Conservation (phyloP, 1,140 invertebrate genomes). For the Zaprionus capensis region DNA sequence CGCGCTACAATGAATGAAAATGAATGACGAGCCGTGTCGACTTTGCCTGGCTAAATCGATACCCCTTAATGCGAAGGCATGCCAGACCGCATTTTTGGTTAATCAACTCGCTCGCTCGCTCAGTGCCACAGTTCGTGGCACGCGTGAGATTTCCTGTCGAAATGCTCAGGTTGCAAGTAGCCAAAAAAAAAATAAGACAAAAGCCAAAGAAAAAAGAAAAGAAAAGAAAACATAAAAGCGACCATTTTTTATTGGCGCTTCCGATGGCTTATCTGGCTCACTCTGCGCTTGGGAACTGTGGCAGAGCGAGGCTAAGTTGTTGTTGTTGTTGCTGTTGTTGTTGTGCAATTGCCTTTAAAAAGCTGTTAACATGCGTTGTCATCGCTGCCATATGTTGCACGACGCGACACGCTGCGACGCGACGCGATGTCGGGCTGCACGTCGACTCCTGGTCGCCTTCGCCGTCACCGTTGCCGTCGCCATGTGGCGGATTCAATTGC, state of each 20-base stretch:
- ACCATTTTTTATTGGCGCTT: slow-evolving; percentile 53
- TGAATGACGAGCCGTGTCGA: slow-evolving; percentile 50
- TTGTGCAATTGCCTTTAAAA: slow-evolving; percentile 80
- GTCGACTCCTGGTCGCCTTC: slow-evolving; percentile 19
- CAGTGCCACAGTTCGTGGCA: slow-evolving; percentile 50
- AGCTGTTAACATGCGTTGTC: slow-evolving; percentile 82
- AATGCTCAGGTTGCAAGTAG: slow-evolving; percentile 59
- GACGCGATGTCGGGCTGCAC: slow-evolving; percentile 11
- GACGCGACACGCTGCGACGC: slow-evolving; percentile 45
- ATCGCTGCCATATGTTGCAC: slow-evolving; percentile 82
- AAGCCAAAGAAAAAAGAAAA: slow-evolving; percentile 9
- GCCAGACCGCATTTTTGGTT: slow-evolving; percentile 79
- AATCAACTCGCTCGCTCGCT: slow-evolving; percentile 56
- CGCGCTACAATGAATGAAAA: slow-evolving; percentile 79
- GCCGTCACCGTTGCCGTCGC: not conserved
- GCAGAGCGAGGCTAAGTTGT: slow-evolving; percentile 32
- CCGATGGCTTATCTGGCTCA: slow-evolving; percentile 65
- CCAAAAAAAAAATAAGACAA: slow-evolving; percentile 45
- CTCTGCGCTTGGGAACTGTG: slow-evolving; percentile 67
- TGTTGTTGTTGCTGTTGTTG: slow-evolving; percentile 35
- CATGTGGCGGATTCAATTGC: slow-evolving; percentile 24
- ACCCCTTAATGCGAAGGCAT: slow-evolving; percentile 79
- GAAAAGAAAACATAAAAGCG: slow-evolving; percentile 14
- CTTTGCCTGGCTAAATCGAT: slow-evolving; percentile 65
- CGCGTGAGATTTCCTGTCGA: slow-evolving; percentile 76